A percentile compares a stretch with the other conserved stretches of the same genome.
These are phyloP conservation scores for Arenicola marina DNA, from an alignment of 2,888 invertebrate species.

Conservation along the genomic window DNA sequence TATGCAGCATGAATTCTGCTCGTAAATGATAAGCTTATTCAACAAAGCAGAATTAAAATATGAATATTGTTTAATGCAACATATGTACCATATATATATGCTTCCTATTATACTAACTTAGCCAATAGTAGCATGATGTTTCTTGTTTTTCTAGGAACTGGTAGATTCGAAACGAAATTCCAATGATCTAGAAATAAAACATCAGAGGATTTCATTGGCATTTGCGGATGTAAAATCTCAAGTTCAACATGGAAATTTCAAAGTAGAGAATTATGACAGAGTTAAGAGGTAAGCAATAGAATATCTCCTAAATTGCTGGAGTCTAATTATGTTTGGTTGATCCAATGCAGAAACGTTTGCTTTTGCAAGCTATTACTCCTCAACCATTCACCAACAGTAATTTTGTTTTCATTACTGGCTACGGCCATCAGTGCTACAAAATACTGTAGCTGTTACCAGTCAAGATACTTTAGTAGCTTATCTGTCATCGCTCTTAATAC, in stretches of 20 bases:
- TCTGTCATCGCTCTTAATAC: too few relatives aligned
- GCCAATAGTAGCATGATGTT: not conserved
- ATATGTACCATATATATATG: too few relatives aligned
- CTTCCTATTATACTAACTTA: too few relatives aligned
- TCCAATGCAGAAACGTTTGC: too few relatives aligned
- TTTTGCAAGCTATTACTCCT: too few relatives aligned
- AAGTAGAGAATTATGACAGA: conserved; percentile 57
- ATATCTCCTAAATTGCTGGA: too few relatives aligned
- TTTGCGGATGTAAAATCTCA: conserved; percentile 47
- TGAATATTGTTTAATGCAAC: too few relatives aligned
- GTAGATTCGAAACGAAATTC: conserved; percentile 48
- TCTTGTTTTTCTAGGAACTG: conserved; percentile 37
- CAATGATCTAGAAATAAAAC: conserved; percentile 47
- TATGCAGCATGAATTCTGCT: not conserved
- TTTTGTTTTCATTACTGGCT: not conserved
- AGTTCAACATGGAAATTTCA: conserved; percentile 53
- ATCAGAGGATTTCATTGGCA: conserved; percentile 47
- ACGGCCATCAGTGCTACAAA: not conserved
- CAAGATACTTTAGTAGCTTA: too few relatives aligned
- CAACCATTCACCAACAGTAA: not conserved
- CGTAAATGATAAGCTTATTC: not conserved
- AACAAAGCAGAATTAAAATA: not conserved
- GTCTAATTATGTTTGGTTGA: too few relatives aligned
- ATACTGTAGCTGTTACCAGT: conserved; percentile 1
- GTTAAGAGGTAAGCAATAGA: conserved; percentile 48